Evolutionary conservation across 1,140 invertebrate genomes (phyloP).

Genomic region (Penaeus japonicus): DNA sequence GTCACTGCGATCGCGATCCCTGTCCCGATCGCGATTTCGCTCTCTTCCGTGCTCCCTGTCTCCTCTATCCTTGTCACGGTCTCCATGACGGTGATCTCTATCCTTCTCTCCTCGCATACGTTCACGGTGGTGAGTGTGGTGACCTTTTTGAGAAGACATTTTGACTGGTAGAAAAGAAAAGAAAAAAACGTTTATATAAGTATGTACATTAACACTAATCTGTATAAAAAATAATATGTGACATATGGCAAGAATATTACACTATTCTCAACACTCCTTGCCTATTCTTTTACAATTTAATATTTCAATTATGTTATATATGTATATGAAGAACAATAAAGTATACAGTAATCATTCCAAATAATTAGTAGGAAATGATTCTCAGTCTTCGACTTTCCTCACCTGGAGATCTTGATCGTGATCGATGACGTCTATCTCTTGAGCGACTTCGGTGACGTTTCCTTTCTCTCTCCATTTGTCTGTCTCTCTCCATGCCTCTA

Average conservation of each 20-base stretch:
- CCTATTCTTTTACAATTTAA: too few species aligned
- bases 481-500: conserved; percentile 23
- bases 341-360: not conserved
- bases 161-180: not conserved
- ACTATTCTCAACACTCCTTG: not conserved
- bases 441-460: conserved; percentile 60
- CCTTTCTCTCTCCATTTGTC: conserved; percentile 64
- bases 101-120: conserved; percentile 63
- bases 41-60: conserved; percentile 51
- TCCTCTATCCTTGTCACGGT: conserved; percentile 29
- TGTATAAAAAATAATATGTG: not conserved
- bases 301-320: too few species aligned
- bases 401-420: conserved; percentile 34
- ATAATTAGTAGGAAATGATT: not conserved
- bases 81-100: conserved; percentile 46
- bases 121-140: conserved; percentile 60
- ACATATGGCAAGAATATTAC: not conserved
- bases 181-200: not conserved
- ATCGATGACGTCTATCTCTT: conserved; percentile 41
- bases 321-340: too few species aligned
- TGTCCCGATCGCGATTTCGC: conserved; percentile 33
- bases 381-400: not conserved
- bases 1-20: conserved; percentile 41
- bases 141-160: conserved; percentile 24
- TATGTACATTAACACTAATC: not conserved